A percentile compares a stretch with the other conserved stretches of the same genome.
These are phyloP conservation scores for Apotomis turbidana DNA, from an alignment of 2,888 invertebrate species.

Conservation along the genomic window DNA sequence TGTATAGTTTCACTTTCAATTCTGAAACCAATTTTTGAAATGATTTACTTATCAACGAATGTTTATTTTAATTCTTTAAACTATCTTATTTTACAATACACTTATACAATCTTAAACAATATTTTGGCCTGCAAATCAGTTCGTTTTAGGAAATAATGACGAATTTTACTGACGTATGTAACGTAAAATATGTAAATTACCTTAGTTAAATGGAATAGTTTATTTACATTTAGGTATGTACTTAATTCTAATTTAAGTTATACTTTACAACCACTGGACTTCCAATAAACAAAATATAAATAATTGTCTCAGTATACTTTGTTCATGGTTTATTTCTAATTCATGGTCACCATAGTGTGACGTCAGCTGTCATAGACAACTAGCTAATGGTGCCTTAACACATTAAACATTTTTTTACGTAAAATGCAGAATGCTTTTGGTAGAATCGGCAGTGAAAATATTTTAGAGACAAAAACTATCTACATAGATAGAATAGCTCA, in stretches of 20 bases:
- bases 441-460: too few species aligned
- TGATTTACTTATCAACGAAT: slow-evolving; percentile 3
- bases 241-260: slow-evolving; percentile 12
- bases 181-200: background rate
- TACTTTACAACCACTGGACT: slow-evolving; percentile 27
- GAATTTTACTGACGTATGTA: slow-evolving; percentile 4
- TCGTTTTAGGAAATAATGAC: slow-evolving; percentile 36
- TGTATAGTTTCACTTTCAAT: too few species aligned
- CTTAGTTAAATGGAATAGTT: slow-evolving; percentile 4
- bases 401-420: too few species aligned
- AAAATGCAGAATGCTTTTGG: too few species aligned
- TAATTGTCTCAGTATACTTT: background rate
- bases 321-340: background rate
- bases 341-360: slow-evolving; percentile 12
- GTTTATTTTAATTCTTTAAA: background rate
- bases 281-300: background rate
- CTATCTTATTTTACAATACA: slow-evolving; percentile 24
- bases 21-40: background rate
- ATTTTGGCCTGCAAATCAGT: slow-evolving; percentile 56
- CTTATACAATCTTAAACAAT: slow-evolving; percentile 38
- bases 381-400: background rate
- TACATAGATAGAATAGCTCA: too few species aligned
- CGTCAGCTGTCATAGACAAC: background rate
- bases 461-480: too few species aligned
- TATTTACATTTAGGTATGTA: background rate